Conservation (phyloP, 2,113 vertebrate genomes). For the Rhombomys opimus region DNA sequence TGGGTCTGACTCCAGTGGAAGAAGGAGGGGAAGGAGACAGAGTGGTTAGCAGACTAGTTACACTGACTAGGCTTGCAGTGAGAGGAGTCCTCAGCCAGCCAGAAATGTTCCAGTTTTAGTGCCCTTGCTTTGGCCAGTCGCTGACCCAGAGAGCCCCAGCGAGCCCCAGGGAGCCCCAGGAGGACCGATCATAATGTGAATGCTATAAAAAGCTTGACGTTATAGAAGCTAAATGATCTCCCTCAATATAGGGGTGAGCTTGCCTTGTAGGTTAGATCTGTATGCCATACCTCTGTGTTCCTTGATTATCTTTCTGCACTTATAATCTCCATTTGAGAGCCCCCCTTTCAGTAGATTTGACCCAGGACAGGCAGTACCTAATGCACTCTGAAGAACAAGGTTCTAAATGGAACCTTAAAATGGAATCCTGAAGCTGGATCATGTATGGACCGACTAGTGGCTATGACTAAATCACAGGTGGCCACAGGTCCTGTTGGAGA, state of each 20-base stretch:
- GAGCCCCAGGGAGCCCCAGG: no score
- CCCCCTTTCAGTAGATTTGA: neutral
- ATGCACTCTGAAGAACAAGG: neutral
- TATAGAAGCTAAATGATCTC: neutral
- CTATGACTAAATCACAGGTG: neutral
- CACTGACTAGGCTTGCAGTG: neutral
- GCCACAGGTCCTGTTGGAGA: neutral
- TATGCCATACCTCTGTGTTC: neutral
- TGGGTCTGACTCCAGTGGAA: neutral
- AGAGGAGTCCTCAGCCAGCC: neutral
- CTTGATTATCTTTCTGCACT: neutral
- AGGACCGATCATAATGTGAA: neutral
- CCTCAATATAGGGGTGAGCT: neutral
- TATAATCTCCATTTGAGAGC: neutral
- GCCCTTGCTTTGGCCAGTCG: neutral
- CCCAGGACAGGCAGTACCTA: neutral
- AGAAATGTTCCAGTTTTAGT: neutral
- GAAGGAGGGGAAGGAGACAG: neutral
- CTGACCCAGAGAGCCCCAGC: neutral
- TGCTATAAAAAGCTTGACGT: neutral
- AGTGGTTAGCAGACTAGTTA: no score
- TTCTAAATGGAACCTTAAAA: no score
- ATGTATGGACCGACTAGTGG: neutral
- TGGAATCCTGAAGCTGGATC: neutral
- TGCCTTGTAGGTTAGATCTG: neutral